Evolutionary conservation across 2,797 vertebrate species (phyloP).

Genomic region (Enteromius viviparus): DNA sequence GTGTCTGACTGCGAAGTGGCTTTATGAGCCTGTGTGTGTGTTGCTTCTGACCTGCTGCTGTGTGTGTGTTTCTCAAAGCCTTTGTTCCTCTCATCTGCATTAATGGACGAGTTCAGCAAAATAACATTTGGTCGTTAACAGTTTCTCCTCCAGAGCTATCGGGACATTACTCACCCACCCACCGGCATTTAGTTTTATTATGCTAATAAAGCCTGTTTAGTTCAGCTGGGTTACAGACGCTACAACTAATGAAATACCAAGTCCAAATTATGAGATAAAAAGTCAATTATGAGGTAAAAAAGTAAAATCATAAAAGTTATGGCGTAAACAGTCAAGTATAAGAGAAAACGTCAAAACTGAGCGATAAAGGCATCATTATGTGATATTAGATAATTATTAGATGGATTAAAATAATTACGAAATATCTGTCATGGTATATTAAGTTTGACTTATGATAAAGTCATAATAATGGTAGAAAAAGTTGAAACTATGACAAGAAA

Average conservation of each 20-base stretch:
- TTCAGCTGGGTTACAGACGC: neutral
- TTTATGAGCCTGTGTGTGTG: conserved; percentile 23
- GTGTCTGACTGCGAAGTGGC: conserved; percentile 4
- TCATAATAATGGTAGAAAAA: neutral
- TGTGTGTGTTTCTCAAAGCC: conserved; percentile 3
- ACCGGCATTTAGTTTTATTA: neutral
- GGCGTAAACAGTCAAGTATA: neutral
- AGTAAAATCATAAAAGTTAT: neutral
- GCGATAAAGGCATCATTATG: neutral
- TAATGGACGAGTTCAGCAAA: neutral
- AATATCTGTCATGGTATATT: neutral
- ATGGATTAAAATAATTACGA: too few relatives aligned
- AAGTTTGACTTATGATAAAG: neutral
- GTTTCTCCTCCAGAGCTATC: neutral
- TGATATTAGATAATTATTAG: neutral
- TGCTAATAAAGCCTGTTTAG: neutral
- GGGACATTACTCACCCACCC: neutral
- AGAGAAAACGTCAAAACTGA: neutral
- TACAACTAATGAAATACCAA: neutral
- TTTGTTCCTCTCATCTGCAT: neutral
- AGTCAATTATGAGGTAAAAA: neutral
- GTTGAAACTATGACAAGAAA: neutral
- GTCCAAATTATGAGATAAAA: neutral
- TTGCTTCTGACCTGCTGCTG: neutral
- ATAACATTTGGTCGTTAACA: neutral